Evolutionary conservation across 2,797 vertebrate species (phyloP).

Genomic region (Limnodromus scolopaceus): DNA sequence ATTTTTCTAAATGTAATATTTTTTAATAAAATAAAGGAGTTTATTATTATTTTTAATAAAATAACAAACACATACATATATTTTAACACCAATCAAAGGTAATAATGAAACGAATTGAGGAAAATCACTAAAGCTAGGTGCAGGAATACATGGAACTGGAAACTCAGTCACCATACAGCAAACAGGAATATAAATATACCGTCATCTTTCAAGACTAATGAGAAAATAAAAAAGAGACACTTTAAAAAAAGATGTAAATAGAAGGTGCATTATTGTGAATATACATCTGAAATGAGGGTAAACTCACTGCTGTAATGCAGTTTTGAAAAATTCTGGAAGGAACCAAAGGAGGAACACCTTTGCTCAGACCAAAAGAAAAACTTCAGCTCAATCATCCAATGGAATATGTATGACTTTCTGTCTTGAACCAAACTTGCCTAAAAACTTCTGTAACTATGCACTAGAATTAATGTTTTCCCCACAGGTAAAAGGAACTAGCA

Average conservation of each 20-base stretch:
- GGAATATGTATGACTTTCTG: neutral
- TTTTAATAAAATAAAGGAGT: neutral
- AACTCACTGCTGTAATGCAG: neutral
- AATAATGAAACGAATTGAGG: neutral
- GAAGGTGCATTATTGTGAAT: neutral
- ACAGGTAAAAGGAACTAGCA: neutral
- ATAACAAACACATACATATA: neutral
- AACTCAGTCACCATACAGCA: neutral
- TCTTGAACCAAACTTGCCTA: neutral
- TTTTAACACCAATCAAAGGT: neutral
- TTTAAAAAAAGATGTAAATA: neutral
- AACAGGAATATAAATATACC: neutral
- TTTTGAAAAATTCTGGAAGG: neutral
- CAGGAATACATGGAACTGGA: neutral
- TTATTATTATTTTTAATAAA: neutral
- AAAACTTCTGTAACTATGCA: neutral
- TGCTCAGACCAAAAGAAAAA: neutral
- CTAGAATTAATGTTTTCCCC: neutral
- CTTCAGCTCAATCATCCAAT: neutral
- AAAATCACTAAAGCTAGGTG: neutral
- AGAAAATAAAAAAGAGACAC: neutral
- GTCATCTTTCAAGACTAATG: neutral
- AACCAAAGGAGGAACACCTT: neutral
- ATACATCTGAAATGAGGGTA: neutral
- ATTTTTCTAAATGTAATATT: neutral